These are phyloP conservation scores for Brachionus asplanchnoidis DNA, from an alignment of 1,140 invertebrate genomes.

Conservation along the genomic window DNA sequence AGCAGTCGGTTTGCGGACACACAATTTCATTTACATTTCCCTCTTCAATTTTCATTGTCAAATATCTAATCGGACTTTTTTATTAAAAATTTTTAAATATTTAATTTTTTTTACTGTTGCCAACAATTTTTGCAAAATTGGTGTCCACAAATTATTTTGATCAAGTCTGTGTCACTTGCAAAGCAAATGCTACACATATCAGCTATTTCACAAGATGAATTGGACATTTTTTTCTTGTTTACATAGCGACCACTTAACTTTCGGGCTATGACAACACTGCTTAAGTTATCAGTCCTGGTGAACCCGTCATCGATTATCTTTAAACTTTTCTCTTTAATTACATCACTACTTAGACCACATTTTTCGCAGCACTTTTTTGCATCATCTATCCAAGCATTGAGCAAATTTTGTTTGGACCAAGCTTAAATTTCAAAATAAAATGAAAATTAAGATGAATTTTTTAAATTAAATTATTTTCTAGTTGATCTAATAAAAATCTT, in stretches of 20 bases:
- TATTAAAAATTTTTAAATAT: not conserved
- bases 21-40: slow-evolving; percentile 66
- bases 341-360: slow-evolving; percentile 53
- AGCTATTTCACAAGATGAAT: not conserved
- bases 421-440: slow-evolving; percentile 60
- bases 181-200: slow-evolving; percentile 66
- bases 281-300: not conserved
- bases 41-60: slow-evolving; percentile 66
- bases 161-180: slow-evolving; percentile 51
- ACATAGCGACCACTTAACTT: slow-evolving; percentile 29
- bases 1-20: slow-evolving; percentile 67
- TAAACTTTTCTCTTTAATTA: not conserved
- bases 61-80: slow-evolving; percentile 57
- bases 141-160: slow-evolving; percentile 63
- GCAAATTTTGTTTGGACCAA: slow-evolving; percentile 67
- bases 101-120: slow-evolving; percentile 58
- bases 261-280: not conserved
- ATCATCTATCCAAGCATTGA: slow-evolving; percentile 69
- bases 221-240: not conserved
- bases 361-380: slow-evolving; percentile 65
- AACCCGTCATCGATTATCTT: not conserved
- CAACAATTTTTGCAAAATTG: slow-evolving; percentile 66
- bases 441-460: too few species aligned
- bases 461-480: not conserved
- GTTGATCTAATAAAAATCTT: slow-evolving; percentile 43